Conservation (phyloP, 2,113 vertebrate species). For the Ovis aries region DNA sequence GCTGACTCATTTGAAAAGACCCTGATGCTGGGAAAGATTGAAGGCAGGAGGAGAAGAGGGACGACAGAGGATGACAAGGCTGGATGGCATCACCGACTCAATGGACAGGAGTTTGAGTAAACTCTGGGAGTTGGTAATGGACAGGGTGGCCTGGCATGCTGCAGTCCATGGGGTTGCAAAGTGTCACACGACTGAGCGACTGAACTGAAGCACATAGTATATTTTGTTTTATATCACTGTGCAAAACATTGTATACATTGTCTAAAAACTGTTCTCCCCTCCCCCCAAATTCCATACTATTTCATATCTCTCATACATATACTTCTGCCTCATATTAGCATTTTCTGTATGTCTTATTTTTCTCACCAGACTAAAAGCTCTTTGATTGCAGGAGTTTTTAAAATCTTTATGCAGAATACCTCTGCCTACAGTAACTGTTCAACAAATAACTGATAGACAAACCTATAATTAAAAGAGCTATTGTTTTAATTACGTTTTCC, state of each 20-base stretch:
- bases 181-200: background rate
- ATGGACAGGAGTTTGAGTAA: background rate
- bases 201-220: background rate
- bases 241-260: background rate
- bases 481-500: background rate
- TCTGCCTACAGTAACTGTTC: background rate
- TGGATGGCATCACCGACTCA: background rate
- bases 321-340: background rate
- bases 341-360: background rate
- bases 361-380: background rate
- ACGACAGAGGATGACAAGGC: background rate
- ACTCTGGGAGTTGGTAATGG: background rate
- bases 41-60: background rate
- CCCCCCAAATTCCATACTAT: background rate
- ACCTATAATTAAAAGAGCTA: background rate
- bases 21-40: background rate
- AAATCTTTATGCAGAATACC: background rate
- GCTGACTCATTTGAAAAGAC: background rate
- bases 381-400: background rate
- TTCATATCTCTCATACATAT: background rate
- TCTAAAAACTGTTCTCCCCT: background rate
- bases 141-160: background rate
- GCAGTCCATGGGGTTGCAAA: background rate
- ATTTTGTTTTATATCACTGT: background rate
- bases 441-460: background rate